phyloP scores from a whole-genome alignment of 2,888 invertebrate species.

The Adela reaumurella region DNA sequence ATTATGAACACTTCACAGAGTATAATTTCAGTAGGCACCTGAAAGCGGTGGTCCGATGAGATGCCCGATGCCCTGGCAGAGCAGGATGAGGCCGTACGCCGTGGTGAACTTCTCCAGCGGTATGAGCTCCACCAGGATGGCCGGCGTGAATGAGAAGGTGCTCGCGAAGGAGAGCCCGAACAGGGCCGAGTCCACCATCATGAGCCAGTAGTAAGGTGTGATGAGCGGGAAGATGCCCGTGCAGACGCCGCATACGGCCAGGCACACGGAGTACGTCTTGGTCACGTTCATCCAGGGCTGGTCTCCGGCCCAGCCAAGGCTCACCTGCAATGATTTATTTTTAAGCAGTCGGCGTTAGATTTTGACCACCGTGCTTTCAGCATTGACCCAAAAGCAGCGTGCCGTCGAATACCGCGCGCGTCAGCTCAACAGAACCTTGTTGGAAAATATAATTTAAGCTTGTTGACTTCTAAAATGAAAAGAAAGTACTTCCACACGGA shows the following conservation, averaged over 20 bases:
- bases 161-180: conserved; percentile 92
- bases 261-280: conserved; percentile 76
- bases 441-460: too few relatives aligned
- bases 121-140: conserved; percentile 82
- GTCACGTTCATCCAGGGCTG: conserved; percentile 77
- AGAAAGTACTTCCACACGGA: too few relatives aligned
- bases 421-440: too few relatives aligned
- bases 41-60: conserved; percentile 89
- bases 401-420: too few relatives aligned
- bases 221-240: conserved; percentile 60
- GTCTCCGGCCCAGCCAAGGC: conserved; percentile 87
- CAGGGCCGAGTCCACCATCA: conserved; percentile 53
- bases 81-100: conserved; percentile 84
- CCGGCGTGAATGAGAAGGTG: conserved; percentile 87
- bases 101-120: conserved; percentile 89
- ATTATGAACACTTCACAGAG: too few relatives aligned
- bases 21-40: too few relatives aligned
- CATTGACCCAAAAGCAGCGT: too few relatives aligned
- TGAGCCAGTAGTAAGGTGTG: conserved; percentile 41
- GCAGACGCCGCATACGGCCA: conserved; percentile 63
- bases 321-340: conserved; percentile 49
- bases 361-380: too few relatives aligned
- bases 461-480: too few relatives aligned
- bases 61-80: conserved; percentile 91
- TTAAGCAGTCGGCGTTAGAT: too few relatives aligned